These are phyloP conservation scores for Mythimna pallens DNA, from an alignment of 2,888 invertebrate species.

Conservation along the genomic window DNA sequence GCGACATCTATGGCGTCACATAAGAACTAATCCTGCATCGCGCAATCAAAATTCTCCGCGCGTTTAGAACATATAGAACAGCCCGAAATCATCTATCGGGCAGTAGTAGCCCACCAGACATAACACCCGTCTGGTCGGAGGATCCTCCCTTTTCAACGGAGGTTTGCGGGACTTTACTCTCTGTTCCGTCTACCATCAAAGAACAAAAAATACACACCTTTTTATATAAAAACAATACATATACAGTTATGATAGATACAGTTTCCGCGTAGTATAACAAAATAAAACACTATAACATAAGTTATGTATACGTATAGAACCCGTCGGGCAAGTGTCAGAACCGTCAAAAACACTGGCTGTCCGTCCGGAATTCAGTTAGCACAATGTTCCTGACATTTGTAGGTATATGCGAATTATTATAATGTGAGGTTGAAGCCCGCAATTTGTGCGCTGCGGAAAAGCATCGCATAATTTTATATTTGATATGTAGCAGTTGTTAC, in stretches of 20 bases:
- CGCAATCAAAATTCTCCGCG: too few species aligned
- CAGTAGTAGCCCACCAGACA: too few species aligned
- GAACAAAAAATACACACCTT: neutral
- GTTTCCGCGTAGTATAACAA: neutral
- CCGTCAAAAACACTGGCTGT: slow-evolving; percentile 34
- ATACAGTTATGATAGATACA: too few species aligned
- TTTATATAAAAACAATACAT: neutral
- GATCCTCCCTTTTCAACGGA: too few species aligned
- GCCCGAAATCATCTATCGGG: too few species aligned
- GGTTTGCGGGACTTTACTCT: too few species aligned
- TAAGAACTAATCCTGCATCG: too few species aligned
- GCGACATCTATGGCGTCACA: too few species aligned
- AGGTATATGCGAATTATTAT: slow-evolving; percentile 25
- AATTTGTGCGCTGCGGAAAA: slow-evolving; percentile 20
- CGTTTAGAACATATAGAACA: too few species aligned
- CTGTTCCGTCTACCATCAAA: too few species aligned
- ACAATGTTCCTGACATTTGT: slow-evolving; percentile 37
- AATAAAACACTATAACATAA: slow-evolving; percentile 1
- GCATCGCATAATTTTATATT: slow-evolving; percentile 8
- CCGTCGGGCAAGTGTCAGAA: slow-evolving; percentile 22
- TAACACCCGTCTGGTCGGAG: too few species aligned
- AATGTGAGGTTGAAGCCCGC: neutral
- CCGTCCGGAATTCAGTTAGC: slow-evolving; percentile 28
- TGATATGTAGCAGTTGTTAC: neutral
- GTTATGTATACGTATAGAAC: slow-evolving; percentile 1